Percentiles rank a stretch among this genome's conserved stretches.
These are phyloP conservation scores for Mactromeris polynyma DNA, from an alignment of 2,888 invertebrate species.

Conservation along the genomic window DNA sequence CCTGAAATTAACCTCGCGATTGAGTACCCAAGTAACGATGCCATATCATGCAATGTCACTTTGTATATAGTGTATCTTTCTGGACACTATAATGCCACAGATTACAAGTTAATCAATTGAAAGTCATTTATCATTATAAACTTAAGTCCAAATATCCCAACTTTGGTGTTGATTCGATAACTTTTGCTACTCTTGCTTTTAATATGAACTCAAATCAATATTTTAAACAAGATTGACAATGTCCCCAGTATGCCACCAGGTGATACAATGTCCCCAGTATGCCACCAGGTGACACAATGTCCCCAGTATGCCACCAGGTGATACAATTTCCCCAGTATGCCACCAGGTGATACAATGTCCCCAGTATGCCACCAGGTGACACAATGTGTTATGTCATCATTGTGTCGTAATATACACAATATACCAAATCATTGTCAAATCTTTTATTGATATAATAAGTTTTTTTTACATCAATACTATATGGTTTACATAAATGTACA, in stretches of 20 bases:
- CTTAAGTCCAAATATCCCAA: constrained; percentile 48
- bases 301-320: background rate
- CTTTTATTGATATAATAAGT: too few species aligned
- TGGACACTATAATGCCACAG: constrained; percentile 35
- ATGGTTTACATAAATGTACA: too few species aligned
- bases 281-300: background rate
- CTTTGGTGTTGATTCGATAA: constrained; percentile 32
- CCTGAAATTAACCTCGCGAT: constrained; percentile 45
- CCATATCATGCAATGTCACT: constrained; percentile 31
- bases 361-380: background rate
- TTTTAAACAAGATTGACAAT: background rate
- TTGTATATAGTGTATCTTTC: constrained; percentile 36
- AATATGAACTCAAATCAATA: constrained; percentile 40
- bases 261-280: background rate
- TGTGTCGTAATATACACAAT: background rate
- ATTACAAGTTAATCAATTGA: constrained; percentile 38
- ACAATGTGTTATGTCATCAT: constrained; percentile 4
- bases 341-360: background rate
- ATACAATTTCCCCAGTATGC: background rate
- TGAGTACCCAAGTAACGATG: constrained; percentile 29
- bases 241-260: background rate
- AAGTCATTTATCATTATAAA: constrained; percentile 61
- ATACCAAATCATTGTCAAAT: background rate
- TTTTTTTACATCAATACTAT: too few species aligned
- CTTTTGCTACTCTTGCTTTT: constrained; percentile 58